Conservation (phyloP, 2,888 invertebrate species). For the Cacoxenus indagator region DNA sequence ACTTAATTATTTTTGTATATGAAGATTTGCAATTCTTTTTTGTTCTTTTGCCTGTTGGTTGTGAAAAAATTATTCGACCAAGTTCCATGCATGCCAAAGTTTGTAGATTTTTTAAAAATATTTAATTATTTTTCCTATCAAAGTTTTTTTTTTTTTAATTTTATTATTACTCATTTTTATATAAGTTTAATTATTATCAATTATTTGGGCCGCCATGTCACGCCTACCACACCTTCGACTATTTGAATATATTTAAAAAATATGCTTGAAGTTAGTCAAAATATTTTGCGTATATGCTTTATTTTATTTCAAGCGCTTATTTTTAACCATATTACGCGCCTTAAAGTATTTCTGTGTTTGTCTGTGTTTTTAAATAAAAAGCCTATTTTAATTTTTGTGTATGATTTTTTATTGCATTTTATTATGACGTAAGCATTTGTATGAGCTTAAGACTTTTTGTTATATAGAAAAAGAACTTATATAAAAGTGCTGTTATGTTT, state of each 20-base stretch:
- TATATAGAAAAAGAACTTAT: conserved; percentile 27
- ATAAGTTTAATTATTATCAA: conserved; percentile 18
- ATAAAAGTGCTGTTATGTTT: neutral
- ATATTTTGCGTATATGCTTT: conserved; percentile 23
- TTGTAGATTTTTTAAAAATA: conserved; percentile 1
- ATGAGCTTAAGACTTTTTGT: conserved; percentile 19
- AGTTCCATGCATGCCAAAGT: too few relatives aligned
- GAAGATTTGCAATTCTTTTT: neutral
- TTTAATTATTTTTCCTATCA: conserved; percentile 14
- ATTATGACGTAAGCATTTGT: conserved; percentile 25
- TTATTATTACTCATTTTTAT: neutral
- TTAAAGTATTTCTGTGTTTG: neutral
- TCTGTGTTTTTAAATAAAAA: conserved; percentile 4
- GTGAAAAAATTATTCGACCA: neutral
- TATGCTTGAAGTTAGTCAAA: conserved; percentile 15
- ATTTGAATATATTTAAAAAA: neutral
- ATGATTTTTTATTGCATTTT: neutral
- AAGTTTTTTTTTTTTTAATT: neutral
- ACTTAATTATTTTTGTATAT: conserved; percentile 14
- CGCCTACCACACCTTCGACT: neutral
- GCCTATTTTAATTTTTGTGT: conserved; percentile 15
- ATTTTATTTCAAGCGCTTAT: neutral
- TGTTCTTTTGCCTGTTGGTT: neutral
- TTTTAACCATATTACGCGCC: neutral
- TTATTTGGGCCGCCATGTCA: neutral